These are phyloP conservation scores for Phalangium opilio DNA, from an alignment of 2,888 invertebrate genomes.

Conservation along the genomic window DNA sequence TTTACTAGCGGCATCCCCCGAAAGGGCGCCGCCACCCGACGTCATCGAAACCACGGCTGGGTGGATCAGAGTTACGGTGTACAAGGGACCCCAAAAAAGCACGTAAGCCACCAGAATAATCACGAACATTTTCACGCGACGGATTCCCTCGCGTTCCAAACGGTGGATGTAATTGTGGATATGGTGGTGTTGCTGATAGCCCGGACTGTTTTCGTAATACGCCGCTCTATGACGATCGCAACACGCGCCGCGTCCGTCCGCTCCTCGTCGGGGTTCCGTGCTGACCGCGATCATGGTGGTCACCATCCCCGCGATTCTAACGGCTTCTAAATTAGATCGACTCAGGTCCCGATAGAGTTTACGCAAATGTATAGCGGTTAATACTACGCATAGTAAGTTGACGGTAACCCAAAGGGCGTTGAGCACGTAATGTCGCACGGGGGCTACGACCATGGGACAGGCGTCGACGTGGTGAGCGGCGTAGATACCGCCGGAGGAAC, in stretches of 20 bases:
- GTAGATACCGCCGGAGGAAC: constrained; percentile 41
- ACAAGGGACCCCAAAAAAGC: constrained; percentile 78
- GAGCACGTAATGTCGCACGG: constrained; percentile 74
- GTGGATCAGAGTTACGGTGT: constrained; percentile 55
- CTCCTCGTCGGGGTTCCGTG: constrained; percentile 19
- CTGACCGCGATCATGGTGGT: constrained; percentile 62
- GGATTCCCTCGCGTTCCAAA: constrained; percentile 63
- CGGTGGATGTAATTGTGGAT: constrained; percentile 57
- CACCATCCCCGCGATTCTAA: constrained; percentile 62
- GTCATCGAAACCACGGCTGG: constrained; percentile 20
- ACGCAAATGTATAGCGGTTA: constrained; percentile 66
- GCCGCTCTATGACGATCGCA: too few species aligned
- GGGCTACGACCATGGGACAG: constrained; percentile 71
- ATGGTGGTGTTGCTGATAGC: constrained; percentile 3
- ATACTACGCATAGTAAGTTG: constrained; percentile 65
- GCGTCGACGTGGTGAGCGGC: constrained; percentile 56
- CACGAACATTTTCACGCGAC: constrained; percentile 68
- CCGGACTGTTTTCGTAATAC: too few species aligned
- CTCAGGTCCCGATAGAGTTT: constrained; percentile 51
- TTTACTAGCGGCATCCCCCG: constrained; percentile 61
- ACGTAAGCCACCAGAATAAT: constrained; percentile 70
- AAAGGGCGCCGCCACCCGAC: not conserved
- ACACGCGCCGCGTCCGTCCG: constrained; percentile 5
- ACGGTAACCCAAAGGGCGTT: constrained; percentile 80
- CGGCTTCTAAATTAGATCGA: constrained; percentile 68